Conservation (phyloP, 2,888 invertebrate species). For the Epistrophe eligans region DNA sequence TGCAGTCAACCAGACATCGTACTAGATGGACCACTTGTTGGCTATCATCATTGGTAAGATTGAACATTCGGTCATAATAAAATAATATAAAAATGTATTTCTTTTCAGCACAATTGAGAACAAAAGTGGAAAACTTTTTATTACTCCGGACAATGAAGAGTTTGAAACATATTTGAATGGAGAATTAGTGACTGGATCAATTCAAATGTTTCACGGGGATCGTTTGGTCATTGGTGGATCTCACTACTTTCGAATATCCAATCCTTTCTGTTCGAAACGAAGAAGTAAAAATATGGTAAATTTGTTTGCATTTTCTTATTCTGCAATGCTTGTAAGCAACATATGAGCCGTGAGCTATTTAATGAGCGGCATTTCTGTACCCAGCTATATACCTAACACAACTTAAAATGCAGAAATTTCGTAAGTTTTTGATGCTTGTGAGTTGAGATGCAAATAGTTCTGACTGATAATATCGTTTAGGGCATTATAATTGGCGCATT, state of each 20-base stretch:
- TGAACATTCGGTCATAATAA: constrained; percentile 9
- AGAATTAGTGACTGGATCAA: constrained; percentile 83
- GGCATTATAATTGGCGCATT: too few species aligned
- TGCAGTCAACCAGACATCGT: constrained; percentile 85
- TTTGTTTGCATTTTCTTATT: neutral
- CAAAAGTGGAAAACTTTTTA: constrained; percentile 83
- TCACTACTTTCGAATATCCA: constrained; percentile 86
- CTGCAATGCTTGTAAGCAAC: too few species aligned
- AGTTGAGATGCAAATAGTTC: too few species aligned
- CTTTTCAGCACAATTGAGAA: constrained; percentile 84
- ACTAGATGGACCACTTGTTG: constrained; percentile 86
- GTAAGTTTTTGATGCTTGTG: too few species aligned
- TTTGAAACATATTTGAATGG: constrained; percentile 86
- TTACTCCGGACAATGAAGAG: constrained; percentile 84
- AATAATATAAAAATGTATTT: neutral
- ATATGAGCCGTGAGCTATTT: too few species aligned
- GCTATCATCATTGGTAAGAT: constrained; percentile 86
- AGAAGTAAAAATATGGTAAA: constrained; percentile 79
- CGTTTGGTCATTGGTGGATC: constrained; percentile 86
- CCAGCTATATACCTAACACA: too few species aligned
- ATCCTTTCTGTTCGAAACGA: constrained; percentile 82
- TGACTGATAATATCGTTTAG: too few species aligned
- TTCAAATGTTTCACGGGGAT: constrained; percentile 85
- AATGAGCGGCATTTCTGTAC: too few species aligned
- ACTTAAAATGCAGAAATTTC: too few species aligned